phyloP scores from a whole-genome alignment of 1,140 invertebrate species.

The Sinella curviseta region DNA sequence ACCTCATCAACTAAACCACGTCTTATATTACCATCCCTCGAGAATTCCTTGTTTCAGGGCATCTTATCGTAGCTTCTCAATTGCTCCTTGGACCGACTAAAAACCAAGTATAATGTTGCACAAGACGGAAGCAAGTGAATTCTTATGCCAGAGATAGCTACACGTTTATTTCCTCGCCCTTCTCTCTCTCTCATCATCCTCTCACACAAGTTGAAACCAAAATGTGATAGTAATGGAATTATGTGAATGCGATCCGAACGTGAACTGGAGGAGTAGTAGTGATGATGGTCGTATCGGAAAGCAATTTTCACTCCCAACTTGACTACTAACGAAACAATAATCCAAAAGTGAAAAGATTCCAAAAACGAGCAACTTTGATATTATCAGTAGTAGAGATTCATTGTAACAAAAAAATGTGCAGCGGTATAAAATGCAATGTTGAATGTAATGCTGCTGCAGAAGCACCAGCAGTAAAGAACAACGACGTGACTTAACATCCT shows the following conservation, averaged over 20 bases:
- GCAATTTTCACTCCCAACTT: not conserved
- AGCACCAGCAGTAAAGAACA: not conserved
- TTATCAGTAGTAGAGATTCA: too few species aligned
- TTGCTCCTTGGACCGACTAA: not conserved
- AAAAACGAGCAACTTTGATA: not conserved
- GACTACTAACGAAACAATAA: not conserved
- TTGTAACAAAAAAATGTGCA: too few species aligned
- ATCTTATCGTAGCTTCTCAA: not conserved
- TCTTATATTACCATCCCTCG: slow-evolving; percentile 2
- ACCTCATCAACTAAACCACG: not conserved
- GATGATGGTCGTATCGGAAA: not conserved
- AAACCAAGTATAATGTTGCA: not conserved
- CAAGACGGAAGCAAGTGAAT: not conserved
- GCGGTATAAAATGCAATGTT: too few species aligned
- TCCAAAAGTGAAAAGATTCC: slow-evolving; percentile 15
- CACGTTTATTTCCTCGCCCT: not conserved
- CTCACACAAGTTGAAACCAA: not conserved
- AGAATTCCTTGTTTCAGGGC: slow-evolving; percentile 1
- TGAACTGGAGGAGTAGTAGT: not conserved
- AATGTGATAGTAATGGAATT: not conserved
- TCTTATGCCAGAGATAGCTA: not conserved
- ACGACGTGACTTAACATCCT: not conserved
- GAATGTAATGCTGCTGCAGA: too few species aligned
- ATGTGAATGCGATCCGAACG: not conserved
- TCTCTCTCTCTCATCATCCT: not conserved